Evolutionary conservation across 1,140 invertebrate species (phyloP), one percentile per base, ranked within the genome.

Genomic region (Drosophila sproati): DNA sequence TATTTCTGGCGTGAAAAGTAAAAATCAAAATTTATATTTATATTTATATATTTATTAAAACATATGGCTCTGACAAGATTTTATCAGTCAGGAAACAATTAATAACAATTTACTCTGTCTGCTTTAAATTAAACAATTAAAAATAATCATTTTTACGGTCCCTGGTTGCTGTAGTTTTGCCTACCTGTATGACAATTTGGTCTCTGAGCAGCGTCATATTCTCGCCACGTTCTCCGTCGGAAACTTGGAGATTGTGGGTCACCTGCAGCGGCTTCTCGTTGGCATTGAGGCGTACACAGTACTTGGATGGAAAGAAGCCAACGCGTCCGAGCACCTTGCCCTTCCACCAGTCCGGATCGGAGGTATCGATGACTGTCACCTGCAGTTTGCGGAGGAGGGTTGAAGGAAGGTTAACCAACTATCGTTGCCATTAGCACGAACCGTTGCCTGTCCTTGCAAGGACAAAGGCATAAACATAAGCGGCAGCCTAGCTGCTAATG

Each of bases 321-420:
- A 96, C 95, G 80, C 96, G 95, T 10, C 98, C 97, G 59, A 98
- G 94, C 85, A 97, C 98, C 93, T 98, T 98, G 34, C 98, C 98
- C 93, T 98, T 97, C 98, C 98, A 99, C 98, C 98, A 99, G 88
- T 99, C 98, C 10, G 96, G 96, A 93, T 98, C 98, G 0, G 97
- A 97, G 35, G 97, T 98, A 87, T 98, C 98, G 54, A 98, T 98
- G 10, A 99, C 98, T 3, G 97, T 98, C 29, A 99, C 96, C 92
- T 93, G 45, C 20, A 20, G 20, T 20, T 20, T 20, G 20, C 4
- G 35, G 29, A 61, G 52, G 34, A 59, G 7, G 39, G 37, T 6
- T 10, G 12, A 37, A 12, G 5, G 41, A 20, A 3, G 10, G 32
- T 63, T 37, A 62, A 45, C 7, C 29, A 41, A 52, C 7, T 20